These are phyloP conservation scores for Hemichromis elongatus DNA, from an alignment of 2,113 vertebrate genomes.

Conservation along the genomic window DNA sequence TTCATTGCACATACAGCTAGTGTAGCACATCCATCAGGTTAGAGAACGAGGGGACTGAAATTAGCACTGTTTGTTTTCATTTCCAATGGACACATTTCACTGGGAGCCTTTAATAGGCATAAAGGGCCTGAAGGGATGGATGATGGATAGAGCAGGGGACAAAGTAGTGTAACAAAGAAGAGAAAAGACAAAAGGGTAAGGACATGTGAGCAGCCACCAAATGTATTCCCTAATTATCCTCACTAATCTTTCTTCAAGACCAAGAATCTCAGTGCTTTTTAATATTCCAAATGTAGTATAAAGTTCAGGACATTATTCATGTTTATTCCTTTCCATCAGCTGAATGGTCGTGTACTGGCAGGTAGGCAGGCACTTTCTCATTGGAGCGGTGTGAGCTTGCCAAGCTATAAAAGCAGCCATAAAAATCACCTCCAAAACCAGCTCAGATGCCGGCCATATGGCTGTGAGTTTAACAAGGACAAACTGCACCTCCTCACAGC, in stretches of 20 bases:
- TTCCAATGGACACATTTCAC: conserved; percentile 13
- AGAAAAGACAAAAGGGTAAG: conserved; percentile 7
- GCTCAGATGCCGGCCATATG: conserved; percentile 71
- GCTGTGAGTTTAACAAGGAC: conserved; percentile 64
- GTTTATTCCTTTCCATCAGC: conserved; percentile 53
- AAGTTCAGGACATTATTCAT: conserved; percentile 44
- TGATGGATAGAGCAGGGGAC: conserved; percentile 21
- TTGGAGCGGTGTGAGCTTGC: conserved; percentile 32
- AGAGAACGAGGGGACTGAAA: neutral
- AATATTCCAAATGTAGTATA: conserved; percentile 46
- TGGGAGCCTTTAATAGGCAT: neutral
- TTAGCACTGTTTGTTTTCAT: conserved; percentile 40
- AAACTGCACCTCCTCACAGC: conserved; percentile 61
- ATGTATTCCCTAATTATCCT: neutral
- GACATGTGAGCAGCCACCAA: neutral
- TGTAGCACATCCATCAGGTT: neutral
- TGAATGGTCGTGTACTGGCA: conserved; percentile 42
- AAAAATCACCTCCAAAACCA: conserved; percentile 68
- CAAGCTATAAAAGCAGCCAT: conserved; percentile 63
- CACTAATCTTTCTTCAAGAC: conserved; percentile 26
- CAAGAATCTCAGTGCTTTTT: neutral
- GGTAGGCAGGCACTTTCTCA: conserved; percentile 53
- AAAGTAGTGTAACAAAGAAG: neutral
- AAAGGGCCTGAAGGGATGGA: neutral
- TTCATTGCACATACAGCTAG: neutral